These are phyloP conservation scores for Argyra leucocephala DNA, from an alignment of 2,888 invertebrate species.

Conservation along the genomic window DNA sequence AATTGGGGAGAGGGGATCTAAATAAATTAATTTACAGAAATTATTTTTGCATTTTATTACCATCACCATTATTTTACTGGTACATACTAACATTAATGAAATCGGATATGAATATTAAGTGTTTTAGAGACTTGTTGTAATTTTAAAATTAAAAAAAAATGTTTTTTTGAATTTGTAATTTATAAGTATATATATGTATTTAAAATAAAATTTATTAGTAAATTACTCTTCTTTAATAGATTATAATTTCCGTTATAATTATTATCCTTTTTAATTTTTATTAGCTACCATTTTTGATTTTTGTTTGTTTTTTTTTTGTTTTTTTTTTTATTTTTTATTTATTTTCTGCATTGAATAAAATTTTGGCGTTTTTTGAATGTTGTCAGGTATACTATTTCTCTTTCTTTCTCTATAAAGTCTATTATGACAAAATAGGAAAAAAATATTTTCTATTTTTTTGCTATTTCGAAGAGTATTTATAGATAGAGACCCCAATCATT, in stretches of 20 bases:
- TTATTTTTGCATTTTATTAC: too few relatives aligned
- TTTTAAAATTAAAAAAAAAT: too few relatives aligned
- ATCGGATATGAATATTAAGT: too few relatives aligned
- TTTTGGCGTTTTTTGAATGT: neutral
- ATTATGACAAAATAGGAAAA: neutral
- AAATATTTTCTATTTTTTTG: neutral
- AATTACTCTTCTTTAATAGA: neutral
- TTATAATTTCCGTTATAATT: constrained; percentile 6
- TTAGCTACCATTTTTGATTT: constrained; percentile 1
- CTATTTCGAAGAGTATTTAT: neutral
- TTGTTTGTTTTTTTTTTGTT: neutral
- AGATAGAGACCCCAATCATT: neutral
- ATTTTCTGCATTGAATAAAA: neutral
- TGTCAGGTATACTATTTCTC: neutral
- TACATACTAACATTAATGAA: too few relatives aligned
- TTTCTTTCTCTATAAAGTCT: neutral
- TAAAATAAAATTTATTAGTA: too few relatives aligned
- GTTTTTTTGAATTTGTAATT: too few relatives aligned
- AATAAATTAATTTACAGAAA: too few relatives aligned
- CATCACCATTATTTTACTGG: too few relatives aligned
- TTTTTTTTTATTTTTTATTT: neutral
- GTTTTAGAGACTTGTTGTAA: too few relatives aligned
- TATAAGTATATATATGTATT: too few relatives aligned
- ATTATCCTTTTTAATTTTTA: constrained; percentile 2
- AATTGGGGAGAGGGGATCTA: too few relatives aligned